phyloP scores from a whole-genome alignment of 2,113 vertebrate genomes.

The Trachemys scripta region DNA sequence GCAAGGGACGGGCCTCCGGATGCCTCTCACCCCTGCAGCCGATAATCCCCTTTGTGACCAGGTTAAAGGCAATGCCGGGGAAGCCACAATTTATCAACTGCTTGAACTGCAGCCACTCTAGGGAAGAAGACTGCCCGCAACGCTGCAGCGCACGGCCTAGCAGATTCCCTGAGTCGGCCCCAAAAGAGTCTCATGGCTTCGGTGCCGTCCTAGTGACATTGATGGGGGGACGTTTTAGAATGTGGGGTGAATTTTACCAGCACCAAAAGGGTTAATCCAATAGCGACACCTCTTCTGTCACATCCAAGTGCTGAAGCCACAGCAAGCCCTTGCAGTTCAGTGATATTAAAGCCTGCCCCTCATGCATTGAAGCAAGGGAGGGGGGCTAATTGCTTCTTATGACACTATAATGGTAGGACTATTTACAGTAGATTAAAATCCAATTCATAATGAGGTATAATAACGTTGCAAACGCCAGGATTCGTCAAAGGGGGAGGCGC shows the following conservation, averaged over 20 bases:
- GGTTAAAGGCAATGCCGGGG: slow-evolving; percentile 12
- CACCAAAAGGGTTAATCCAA: fast-evolving
- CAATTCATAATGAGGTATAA: slow-evolving; percentile 77
- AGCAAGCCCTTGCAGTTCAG: slow-evolving; percentile 56
- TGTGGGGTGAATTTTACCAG: fast-evolving
- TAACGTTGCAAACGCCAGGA: slow-evolving; percentile 70
- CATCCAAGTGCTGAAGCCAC: slow-evolving; percentile 28
- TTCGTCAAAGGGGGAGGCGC: slow-evolving; percentile 59
- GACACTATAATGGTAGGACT: slow-evolving; percentile 80
- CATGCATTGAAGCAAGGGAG: slow-evolving; percentile 69
- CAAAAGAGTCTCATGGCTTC: background rate
- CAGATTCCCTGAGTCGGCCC: background rate
- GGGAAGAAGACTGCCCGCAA: background rate
- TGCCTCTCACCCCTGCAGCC: background rate
- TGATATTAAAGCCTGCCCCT: slow-evolving; percentile 66
- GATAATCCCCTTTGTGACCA: slow-evolving; percentile 59
- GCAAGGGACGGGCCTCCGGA: background rate
- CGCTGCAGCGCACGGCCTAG: fast-evolving
- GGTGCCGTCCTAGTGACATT: background rate
- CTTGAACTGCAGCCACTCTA: background rate
- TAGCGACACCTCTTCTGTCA: background rate
- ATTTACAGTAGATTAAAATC: slow-evolving; percentile 84
- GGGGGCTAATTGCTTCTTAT: slow-evolving; percentile 80
- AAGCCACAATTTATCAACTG: slow-evolving; percentile 25
- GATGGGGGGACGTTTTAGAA: background rate